Evolutionary conservation across 2,797 vertebrate species (phyloP).

Genomic region (Scolopax bukidnonensis): DNA sequence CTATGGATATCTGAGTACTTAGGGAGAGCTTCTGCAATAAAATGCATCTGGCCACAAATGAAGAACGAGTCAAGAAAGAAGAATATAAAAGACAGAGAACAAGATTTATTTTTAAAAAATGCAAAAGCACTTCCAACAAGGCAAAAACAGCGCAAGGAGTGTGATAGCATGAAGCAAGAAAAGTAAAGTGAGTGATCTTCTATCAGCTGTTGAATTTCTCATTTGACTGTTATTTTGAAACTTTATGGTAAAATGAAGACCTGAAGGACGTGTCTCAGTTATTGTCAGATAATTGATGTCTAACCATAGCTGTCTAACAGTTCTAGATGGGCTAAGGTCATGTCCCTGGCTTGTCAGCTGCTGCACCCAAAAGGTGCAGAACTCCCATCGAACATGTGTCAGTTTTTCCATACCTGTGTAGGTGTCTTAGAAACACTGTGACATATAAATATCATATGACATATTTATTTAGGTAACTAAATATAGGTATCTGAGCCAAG

Average conservation of each 20-base stretch:
- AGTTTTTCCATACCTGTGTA: neutral
- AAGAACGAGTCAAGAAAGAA: neutral
- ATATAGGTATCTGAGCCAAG: neutral
- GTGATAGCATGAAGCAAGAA: neutral
- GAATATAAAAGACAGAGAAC: neutral
- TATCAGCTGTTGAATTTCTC: neutral
- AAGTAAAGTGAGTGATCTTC: neutral
- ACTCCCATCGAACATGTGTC: neutral
- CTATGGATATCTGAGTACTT: neutral
- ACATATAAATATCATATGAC: neutral
- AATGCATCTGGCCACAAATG: neutral
- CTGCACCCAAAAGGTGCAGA: neutral
- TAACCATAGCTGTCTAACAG: neutral
- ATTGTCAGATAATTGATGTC: neutral
- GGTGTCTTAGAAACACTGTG: neutral
- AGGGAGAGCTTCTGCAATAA: neutral
- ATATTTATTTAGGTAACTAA: neutral
- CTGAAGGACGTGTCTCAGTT: neutral
- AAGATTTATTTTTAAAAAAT: neutral
- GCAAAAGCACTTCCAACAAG: neutral
- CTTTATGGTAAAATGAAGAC: neutral
- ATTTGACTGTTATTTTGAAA: neutral
- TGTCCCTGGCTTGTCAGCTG: neutral
- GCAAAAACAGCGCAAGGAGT: neutral
- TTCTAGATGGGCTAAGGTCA: neutral